Percentiles rank a stretch among this genome's conserved stretches.
Evolutionary conservation across 1,140 invertebrate genomes (phyloP).

Genomic region (Cylas formicarius): DNA sequence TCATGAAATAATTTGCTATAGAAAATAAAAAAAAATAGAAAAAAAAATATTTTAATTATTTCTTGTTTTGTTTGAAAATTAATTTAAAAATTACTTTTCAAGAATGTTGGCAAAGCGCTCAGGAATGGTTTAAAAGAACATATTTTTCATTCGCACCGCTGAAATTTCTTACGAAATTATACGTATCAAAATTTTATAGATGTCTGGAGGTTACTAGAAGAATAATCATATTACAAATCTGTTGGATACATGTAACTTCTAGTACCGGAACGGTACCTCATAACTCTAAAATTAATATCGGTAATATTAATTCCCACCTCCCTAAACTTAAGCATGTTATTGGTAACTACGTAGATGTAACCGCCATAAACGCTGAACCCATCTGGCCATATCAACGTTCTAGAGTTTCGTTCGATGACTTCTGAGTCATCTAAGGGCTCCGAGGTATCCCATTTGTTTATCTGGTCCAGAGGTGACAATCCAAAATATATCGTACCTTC

Average conservation of each 20-base stretch:
- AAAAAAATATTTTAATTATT: too few species aligned
- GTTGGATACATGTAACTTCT: slow-evolving; percentile 20
- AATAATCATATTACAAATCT: too few species aligned
- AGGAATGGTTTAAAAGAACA: too few species aligned
- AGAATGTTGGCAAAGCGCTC: too few species aligned
- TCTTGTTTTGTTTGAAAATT: too few species aligned
- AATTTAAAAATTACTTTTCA: too few species aligned
- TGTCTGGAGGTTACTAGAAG: too few species aligned
- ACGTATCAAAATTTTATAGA: too few species aligned
- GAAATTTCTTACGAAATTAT: too few species aligned
- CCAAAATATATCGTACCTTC: slow-evolving; percentile 57
- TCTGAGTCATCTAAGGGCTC: slow-evolving; percentile 42
- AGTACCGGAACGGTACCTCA: slow-evolving; percentile 7
- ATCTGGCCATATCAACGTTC: slow-evolving; percentile 61
- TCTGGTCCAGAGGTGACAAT: slow-evolving; percentile 53
- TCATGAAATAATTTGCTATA: too few species aligned
- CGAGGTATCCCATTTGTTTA: slow-evolving; percentile 55
- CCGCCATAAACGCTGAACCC: slow-evolving; percentile 59
- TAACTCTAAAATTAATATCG: slow-evolving; percentile 21
- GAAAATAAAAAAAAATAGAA: too few species aligned
- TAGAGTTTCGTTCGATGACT: slow-evolving; percentile 54
- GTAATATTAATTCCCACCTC: slow-evolving; percentile 3
- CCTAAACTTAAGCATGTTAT: slow-evolving; percentile 44
- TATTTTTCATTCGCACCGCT: too few species aligned
- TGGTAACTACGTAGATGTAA: slow-evolving; percentile 55